phyloP scores from a whole-genome alignment of 2,888 invertebrate species.

The Nipponacmea schrenckii region DNA sequence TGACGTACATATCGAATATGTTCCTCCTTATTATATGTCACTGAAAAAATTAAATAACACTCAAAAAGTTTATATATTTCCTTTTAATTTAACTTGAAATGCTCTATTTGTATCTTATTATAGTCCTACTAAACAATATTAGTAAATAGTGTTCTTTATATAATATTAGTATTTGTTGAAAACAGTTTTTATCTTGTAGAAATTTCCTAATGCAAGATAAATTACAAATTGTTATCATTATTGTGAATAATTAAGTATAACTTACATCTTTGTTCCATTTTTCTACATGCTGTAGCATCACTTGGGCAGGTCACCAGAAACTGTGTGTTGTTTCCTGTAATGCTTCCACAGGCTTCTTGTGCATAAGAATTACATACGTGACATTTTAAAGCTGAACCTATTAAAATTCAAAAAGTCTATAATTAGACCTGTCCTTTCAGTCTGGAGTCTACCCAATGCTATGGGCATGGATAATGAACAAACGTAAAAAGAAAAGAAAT shows the following conservation, averaged over 20 bases:
- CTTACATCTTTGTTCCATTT: constrained; percentile 10
- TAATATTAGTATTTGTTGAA: not conserved
- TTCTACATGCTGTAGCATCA: constrained; percentile 6
- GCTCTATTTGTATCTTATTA: too few species aligned
- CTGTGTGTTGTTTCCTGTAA: not conserved
- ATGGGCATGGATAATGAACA: too few species aligned
- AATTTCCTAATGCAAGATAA: not conserved
- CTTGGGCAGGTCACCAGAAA: not conserved
- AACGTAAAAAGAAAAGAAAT: too few species aligned
- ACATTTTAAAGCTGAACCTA: constrained; percentile 23
- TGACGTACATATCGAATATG: constrained; percentile 31
- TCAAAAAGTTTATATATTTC: not conserved
- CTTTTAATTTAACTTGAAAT: too few species aligned
- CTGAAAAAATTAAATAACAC: constrained; percentile 21
- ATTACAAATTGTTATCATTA: not conserved
- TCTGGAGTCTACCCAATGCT: too few species aligned
- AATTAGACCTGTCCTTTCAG: not conserved
- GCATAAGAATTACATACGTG: constrained; percentile 24
- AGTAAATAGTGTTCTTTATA: too few species aligned
- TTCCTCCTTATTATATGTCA: constrained; percentile 29
- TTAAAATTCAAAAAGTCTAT: not conserved
- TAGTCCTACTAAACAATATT: too few species aligned
- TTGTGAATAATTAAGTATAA: not conserved
- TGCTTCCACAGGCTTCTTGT: not conserved
- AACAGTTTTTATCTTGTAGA: not conserved